Conservation (phyloP, 2,113 vertebrate species). For the Narcine bancroftii region DNA sequence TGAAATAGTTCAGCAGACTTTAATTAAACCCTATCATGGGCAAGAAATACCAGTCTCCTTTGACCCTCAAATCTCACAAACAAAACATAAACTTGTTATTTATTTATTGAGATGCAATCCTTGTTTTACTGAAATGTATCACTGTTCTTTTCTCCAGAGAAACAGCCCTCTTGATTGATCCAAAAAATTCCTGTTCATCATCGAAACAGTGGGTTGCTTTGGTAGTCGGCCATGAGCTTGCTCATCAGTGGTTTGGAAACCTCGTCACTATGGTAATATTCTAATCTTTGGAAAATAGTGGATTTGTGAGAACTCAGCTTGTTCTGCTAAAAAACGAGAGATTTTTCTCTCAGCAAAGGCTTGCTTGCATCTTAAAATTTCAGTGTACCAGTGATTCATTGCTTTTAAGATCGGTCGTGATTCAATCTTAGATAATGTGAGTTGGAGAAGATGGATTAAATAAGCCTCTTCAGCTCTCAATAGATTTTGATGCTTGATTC, state of each 20-base stretch:
- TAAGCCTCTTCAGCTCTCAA: neutral
- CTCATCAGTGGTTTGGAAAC: constrained; percentile 99
- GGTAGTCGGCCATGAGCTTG: constrained; percentile 93
- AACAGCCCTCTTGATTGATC: constrained; percentile 91
- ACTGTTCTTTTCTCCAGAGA: constrained; percentile 62
- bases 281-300: constrained; percentile 18
- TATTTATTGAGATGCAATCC: neutral
- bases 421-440: neutral
- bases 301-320: constrained; percentile 31
- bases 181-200: constrained; percentile 92
- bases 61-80: too few relatives aligned
- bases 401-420: neutral
- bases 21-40: too few relatives aligned
- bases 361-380: neutral
- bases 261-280: constrained; percentile 92
- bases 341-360: neutral
- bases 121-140: constrained; percentile 34
- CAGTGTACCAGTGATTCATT: neutral
- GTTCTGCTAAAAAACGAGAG: neutral
- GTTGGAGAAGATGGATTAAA: neutral
- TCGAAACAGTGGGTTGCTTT: constrained; percentile 97
- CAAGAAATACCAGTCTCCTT: too few relatives aligned
- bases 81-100: neutral
- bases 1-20: too few relatives aligned
- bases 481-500: neutral